A percentile compares a stretch with the other conserved stretches of the same genome.
These are phyloP conservation scores for Bolborhynchus lineola DNA, from an alignment of 2,113 vertebrate species.

Conservation along the genomic window DNA sequence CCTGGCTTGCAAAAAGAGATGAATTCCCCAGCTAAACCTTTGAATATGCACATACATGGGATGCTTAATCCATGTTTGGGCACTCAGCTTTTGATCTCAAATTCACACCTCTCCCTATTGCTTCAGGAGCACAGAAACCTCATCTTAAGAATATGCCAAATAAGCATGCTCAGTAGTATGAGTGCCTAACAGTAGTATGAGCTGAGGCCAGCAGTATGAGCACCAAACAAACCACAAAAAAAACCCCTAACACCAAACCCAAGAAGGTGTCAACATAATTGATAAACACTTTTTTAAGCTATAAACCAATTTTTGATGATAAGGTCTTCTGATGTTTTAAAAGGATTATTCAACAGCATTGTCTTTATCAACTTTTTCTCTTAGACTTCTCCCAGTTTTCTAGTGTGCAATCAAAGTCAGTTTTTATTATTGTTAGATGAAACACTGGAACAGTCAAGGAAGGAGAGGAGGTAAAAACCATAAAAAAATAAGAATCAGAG, in stretches of 20 bases:
- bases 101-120: background rate
- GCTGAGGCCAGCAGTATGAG: background rate
- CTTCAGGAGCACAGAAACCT: background rate
- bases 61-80: background rate
- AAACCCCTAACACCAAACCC: rapidly evolving
- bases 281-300: background rate
- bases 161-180: background rate
- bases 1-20: background rate
- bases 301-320: background rate
- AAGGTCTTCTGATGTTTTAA: background rate
- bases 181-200: background rate
- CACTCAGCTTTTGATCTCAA: background rate
- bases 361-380: background rate
- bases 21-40: background rate
- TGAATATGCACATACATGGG: background rate
- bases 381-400: background rate
- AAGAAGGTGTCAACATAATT: background rate
- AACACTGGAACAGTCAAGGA: background rate
- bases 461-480: background rate
- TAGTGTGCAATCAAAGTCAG: background rate
- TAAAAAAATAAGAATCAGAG: background rate
- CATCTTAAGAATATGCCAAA: background rate
- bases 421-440: background rate
- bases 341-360: background rate
- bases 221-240: background rate